phyloP scores from a whole-genome alignment of 2,113 vertebrate genomes.

The Myrmophylax atrothorax region DNA sequence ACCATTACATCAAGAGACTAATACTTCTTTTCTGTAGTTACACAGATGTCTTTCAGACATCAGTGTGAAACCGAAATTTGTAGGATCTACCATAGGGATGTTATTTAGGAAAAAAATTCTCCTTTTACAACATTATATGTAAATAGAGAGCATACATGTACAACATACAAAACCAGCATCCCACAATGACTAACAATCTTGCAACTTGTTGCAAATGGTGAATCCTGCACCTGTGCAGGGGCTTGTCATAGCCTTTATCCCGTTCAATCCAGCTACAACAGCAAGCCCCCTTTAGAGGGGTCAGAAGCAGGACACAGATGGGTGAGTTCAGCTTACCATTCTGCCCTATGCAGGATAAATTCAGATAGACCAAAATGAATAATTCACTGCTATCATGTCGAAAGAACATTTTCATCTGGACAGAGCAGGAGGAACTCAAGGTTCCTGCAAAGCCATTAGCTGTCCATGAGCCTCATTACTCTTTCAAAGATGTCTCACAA shows the following conservation, averaged over 20 bases:
- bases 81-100: not conserved
- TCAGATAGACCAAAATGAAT: not conserved
- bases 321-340: rapidly evolving
- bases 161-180: not conserved
- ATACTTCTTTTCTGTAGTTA: not conserved
- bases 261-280: not conserved
- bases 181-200: not conserved
- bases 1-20: not conserved
- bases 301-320: not conserved
- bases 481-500: not conserved
- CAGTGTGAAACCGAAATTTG: not conserved
- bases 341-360: not conserved
- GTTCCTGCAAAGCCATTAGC: rapidly evolving
- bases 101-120: not conserved
- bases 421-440: not conserved
- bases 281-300: not conserved
- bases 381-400: not conserved
- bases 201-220: not conserved
- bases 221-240: not conserved
- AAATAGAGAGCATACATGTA: not conserved
- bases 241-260: not conserved
- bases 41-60: not conserved
- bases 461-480: not conserved
- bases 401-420: not conserved
- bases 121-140: not conserved